Conservation (phyloP, 2,888 invertebrate genomes). For the Agonum fuliginosum region DNA sequence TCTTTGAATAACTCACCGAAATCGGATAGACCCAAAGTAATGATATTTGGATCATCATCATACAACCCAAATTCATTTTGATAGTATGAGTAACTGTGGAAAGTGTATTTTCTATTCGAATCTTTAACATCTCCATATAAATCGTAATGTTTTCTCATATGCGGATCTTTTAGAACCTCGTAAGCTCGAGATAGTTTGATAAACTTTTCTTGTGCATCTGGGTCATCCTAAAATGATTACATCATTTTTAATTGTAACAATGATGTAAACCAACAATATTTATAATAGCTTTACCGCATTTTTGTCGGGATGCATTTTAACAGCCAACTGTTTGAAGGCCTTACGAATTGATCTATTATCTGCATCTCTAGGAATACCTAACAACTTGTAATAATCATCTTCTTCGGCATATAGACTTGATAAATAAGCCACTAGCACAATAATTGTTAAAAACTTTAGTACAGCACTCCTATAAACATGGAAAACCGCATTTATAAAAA, state of each 20-base stretch:
- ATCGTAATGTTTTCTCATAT: constrained; percentile 86
- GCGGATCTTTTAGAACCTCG: constrained; percentile 89
- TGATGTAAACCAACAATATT: constrained; percentile 12
- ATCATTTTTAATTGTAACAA: constrained; percentile 17
- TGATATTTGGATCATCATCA: constrained; percentile 88
- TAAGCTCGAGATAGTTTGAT: constrained; percentile 88
- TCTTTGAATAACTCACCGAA: constrained; percentile 85
- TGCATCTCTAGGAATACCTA: constrained; percentile 78
- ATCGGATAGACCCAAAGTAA: constrained; percentile 83
- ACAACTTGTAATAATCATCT: constrained; percentile 69
- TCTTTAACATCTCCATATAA: constrained; percentile 83
- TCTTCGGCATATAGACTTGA: constrained; percentile 46
- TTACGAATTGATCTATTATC: constrained; percentile 81
- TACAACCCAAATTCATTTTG: constrained; percentile 89
- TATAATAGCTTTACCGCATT: constrained; percentile 71
- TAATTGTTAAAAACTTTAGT: constrained; percentile 33
- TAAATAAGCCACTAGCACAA: constrained; percentile 19
- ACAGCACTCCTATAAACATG: constrained; percentile 26
- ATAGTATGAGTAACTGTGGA: constrained; percentile 89
- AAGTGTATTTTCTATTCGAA: constrained; percentile 78
- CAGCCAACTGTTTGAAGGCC: constrained; percentile 83
- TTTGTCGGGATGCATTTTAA: constrained; percentile 84
- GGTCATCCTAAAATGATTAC: constrained; percentile 78
- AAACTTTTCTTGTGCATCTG: constrained; percentile 84
- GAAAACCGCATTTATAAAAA: neutral